phyloP scores from a whole-genome alignment of 37 sponge, comb jelly and placozoan species.

The Theonella swinhoei region DNA sequence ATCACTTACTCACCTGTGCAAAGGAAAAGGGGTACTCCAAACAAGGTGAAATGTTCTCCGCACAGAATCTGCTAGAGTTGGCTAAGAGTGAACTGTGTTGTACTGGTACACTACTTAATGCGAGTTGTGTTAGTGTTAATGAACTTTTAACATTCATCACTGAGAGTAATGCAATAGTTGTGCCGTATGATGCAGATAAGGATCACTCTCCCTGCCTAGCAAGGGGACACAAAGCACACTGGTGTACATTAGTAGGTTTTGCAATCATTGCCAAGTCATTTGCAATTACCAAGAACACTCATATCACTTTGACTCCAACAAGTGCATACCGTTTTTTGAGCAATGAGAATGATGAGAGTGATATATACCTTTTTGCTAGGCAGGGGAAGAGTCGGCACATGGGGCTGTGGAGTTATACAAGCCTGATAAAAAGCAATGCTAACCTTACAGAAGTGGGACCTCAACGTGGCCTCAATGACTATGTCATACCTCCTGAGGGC shows the following conservation, averaged over 20 bases:
- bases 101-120: neutral
- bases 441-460: conserved; percentile 51
- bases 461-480: conserved; percentile 5
- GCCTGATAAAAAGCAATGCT: conserved; percentile 29
- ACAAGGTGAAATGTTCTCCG: conserved; percentile 62
- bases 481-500: conserved; percentile 52
- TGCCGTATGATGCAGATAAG: conserved; percentile 71
- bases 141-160: neutral
- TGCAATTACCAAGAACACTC: neutral
- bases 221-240: conserved; percentile 67
- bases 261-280: neutral
- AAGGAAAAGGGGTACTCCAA: conserved; percentile 1
- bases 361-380: conserved; percentile 47
- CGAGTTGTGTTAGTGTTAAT: neutral
- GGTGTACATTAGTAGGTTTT: conserved; percentile 57
- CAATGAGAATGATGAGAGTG: neutral
- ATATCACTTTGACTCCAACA: neutral
- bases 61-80: conserved; percentile 12
- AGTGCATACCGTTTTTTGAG: too few species aligned
- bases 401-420: conserved; percentile 41
- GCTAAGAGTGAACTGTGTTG: conserved; percentile 14
- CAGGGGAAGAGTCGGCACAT: conserved; percentile 66
- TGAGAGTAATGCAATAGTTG: conserved; percentile 9
- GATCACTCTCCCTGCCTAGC: conserved; percentile 60
- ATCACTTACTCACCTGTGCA: conserved; percentile 15